These are phyloP conservation scores for Polydrusus cervinus DNA, from an alignment of 2,888 invertebrate genomes.

Conservation along the genomic window DNA sequence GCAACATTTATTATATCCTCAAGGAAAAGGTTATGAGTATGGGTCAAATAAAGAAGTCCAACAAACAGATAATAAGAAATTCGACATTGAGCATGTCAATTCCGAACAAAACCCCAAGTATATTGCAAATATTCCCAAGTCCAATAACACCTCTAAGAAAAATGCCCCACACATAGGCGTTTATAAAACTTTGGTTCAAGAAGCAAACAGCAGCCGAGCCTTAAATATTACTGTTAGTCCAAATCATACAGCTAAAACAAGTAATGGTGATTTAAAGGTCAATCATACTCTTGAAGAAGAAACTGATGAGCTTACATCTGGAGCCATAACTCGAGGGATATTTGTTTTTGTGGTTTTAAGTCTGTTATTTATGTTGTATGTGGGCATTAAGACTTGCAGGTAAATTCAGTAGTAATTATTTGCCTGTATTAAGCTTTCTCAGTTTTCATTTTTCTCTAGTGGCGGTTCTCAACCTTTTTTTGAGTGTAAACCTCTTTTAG, in stretches of 20 bases:
- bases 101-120: neutral
- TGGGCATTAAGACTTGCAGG: constrained; percentile 63
- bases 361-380: constrained; percentile 61
- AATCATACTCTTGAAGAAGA: constrained; percentile 23
- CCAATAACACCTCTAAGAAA: neutral
- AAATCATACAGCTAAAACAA: neutral
- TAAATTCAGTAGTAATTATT: too few relatives aligned
- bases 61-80: neutral
- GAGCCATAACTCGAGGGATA: constrained; percentile 60
- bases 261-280: neutral
- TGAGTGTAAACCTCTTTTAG: too few relatives aligned
- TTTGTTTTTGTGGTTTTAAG: constrained; percentile 60
- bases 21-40: neutral
- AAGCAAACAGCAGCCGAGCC: neutral
- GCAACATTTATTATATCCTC: neutral
- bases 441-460: too few relatives aligned
- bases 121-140: neutral
- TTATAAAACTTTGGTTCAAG: neutral
- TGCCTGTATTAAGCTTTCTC: too few relatives aligned
- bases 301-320: constrained; percentile 57
- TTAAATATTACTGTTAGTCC: neutral
- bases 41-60: neutral
- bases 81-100: neutral
- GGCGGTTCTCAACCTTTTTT: too few relatives aligned
- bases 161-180: neutral